phyloP scores from a whole-genome alignment of 2,888 invertebrate genomes.

The Blastobasis lacticolella region DNA sequence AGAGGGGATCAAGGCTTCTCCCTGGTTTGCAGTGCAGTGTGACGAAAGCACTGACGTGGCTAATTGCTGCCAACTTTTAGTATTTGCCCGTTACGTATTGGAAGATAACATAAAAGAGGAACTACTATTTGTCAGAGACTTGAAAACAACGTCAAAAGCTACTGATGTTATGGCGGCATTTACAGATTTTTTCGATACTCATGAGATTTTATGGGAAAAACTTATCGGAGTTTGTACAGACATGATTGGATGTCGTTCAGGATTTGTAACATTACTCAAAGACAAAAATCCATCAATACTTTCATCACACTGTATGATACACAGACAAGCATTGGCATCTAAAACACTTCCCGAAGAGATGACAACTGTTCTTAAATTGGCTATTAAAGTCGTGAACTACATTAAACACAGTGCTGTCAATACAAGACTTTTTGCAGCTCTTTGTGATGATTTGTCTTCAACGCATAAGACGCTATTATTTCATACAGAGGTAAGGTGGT shows the following conservation, averaged over 20 bases:
- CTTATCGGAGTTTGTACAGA: constrained; percentile 2
- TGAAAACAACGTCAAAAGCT: not conserved
- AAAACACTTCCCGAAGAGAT: not conserved
- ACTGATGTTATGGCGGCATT: not conserved
- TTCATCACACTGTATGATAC: constrained; percentile 1
- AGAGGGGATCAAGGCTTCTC: not conserved
- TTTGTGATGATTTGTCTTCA: not conserved
- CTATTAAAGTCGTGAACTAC: constrained; percentile 4
- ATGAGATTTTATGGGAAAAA: constrained; percentile 1
- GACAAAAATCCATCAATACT: not conserved
- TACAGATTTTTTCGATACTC: not conserved
- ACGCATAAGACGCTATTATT: not conserved
- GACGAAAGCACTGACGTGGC: not conserved
- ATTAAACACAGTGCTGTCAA: constrained; percentile 1
- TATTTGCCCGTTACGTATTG: not conserved
- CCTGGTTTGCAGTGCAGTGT: not conserved
- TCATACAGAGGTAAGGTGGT: not conserved
- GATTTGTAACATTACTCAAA: not conserved
- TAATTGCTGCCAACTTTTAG: not conserved
- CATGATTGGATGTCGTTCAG: not conserved
- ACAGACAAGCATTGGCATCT: constrained; percentile 1
- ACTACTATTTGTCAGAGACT: not conserved
- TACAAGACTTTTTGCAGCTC: not conserved
- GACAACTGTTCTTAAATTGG: not conserved
- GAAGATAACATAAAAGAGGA: not conserved